Evolutionary conservation across 2,113 vertebrate species (phyloP).

Genomic region (Xenopus borealis): DNA sequence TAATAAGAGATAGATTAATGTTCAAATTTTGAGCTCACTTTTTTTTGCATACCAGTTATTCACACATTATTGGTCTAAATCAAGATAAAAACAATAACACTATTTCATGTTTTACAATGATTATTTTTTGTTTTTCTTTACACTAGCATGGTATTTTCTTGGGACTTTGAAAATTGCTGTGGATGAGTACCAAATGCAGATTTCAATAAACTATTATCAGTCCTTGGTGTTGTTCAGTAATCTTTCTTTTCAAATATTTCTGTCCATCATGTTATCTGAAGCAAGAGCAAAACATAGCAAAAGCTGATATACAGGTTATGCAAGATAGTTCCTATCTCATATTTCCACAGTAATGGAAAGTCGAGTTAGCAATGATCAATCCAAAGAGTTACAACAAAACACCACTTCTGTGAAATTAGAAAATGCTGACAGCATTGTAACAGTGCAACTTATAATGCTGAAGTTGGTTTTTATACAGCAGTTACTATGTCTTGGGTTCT

Average conservation of each 20-base stretch:
- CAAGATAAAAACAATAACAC: no score
- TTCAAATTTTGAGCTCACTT: no score
- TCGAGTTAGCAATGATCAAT: constrained; percentile 14
- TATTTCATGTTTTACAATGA: no score
- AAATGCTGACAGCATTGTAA: constrained; percentile 25
- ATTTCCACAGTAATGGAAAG: constrained; percentile 36
- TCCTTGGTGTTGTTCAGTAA: constrained; percentile 12
- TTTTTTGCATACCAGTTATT: no score
- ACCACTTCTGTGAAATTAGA: constrained; percentile 31
- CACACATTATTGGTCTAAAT: no score
- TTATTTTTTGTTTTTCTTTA: no score
- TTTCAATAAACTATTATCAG: no score
- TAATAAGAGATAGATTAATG: no score
- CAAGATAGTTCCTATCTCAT: constrained; percentile 34
- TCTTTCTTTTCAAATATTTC: constrained; percentile 23
- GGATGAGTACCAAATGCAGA: no score
- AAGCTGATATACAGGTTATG: constrained; percentile 25
- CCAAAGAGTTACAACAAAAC: constrained; percentile 22
- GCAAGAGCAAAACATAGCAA: constrained; percentile 19
- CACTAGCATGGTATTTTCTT: no score
- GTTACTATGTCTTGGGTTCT: neutral
- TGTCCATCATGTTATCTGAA: constrained; percentile 8
- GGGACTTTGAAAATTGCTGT: no score
- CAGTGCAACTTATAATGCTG: constrained; percentile 17
- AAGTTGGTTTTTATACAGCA: neutral